Conservation (phyloP, 2,888 invertebrate species). For the Callyntrura guangdongensis region DNA sequence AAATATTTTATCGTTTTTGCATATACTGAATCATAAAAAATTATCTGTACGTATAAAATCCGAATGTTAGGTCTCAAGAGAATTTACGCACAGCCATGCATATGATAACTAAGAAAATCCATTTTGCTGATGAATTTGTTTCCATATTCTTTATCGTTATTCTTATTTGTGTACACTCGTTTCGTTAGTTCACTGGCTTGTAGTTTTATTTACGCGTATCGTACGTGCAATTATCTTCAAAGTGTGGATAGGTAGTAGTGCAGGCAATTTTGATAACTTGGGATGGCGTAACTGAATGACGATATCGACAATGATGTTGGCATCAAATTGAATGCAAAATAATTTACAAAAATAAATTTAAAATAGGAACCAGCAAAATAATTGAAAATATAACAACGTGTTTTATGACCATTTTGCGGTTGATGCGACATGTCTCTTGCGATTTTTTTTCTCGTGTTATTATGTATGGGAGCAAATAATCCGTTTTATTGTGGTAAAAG, state of each 20-base stretch:
- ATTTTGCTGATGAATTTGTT: slow-evolving; percentile 65
- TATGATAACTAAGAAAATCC: slow-evolving; percentile 42
- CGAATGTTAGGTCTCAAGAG: slow-evolving; percentile 40
- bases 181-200: background rate
- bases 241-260: background rate
- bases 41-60: background rate
- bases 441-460: slow-evolving; percentile 17
- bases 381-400: slow-evolving; percentile 13
- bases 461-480: slow-evolving; percentile 44
- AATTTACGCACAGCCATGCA: background rate
- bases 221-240: background rate
- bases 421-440: slow-evolving; percentile 55
- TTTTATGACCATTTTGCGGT: slow-evolving; percentile 53
- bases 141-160: slow-evolving; percentile 18
- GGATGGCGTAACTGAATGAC: background rate
- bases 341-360: slow-evolving; percentile 12
- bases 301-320: background rate
- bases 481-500: slow-evolving; percentile 56
- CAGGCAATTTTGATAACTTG: slow-evolving; percentile 21
- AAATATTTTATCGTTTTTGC: slow-evolving; percentile 5
- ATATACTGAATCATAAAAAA: slow-evolving; percentile 17
- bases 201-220: background rate
- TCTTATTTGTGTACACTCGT: background rate
- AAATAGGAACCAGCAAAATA: background rate
- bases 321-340: slow-evolving; percentile 35